Percentiles rank a stretch among this genome's conserved stretches.
These are phyloP conservation scores for Meloidogyne exigua DNA, from an alignment of 1,140 invertebrate species.

Conservation along the genomic window DNA sequence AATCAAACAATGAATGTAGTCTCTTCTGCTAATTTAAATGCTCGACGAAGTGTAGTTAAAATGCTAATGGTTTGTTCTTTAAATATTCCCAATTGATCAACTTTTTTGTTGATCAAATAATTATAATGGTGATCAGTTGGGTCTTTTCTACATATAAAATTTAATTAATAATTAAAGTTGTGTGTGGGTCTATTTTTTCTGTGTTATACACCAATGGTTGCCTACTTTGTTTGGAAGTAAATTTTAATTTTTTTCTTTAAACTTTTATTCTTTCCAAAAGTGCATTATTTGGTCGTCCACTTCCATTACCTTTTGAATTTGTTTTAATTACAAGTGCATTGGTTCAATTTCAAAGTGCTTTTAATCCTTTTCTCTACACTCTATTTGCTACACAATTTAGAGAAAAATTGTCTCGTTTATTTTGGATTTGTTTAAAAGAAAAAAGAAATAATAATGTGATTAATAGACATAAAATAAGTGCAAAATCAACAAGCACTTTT, in stretches of 20 bases:
- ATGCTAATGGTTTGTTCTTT: constrained; percentile 8
- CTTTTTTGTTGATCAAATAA: no score
- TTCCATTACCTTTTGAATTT: constrained; percentile 27
- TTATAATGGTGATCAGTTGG: no score
- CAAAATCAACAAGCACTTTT: constrained; percentile 10
- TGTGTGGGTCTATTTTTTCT: constrained; percentile 3
- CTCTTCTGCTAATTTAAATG: constrained; percentile 10
- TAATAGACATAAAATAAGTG: neutral
- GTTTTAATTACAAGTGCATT: constrained; percentile 29
- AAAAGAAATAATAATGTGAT: constrained; percentile 6
- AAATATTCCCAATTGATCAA: no score
- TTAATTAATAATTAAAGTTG: no score
- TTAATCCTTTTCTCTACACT: constrained; percentile 33
- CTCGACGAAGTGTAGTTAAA: constrained; percentile 20
- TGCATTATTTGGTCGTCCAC: constrained; percentile 21
- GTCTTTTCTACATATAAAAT: no score
- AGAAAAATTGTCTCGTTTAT: constrained; percentile 20
- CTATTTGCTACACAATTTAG: constrained; percentile 26
- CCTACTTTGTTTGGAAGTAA: constrained; percentile 12
- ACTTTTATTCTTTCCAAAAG: neutral
- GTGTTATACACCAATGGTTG: constrained; percentile 20
- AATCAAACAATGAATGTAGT: neutral
- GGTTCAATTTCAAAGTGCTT: constrained; percentile 29
- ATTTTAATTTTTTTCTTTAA: neutral
- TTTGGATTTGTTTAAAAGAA: neutral